Evolutionary conservation across 2,888 invertebrate species (phyloP).

Genomic region (Brachypalpus laphriformis): DNA sequence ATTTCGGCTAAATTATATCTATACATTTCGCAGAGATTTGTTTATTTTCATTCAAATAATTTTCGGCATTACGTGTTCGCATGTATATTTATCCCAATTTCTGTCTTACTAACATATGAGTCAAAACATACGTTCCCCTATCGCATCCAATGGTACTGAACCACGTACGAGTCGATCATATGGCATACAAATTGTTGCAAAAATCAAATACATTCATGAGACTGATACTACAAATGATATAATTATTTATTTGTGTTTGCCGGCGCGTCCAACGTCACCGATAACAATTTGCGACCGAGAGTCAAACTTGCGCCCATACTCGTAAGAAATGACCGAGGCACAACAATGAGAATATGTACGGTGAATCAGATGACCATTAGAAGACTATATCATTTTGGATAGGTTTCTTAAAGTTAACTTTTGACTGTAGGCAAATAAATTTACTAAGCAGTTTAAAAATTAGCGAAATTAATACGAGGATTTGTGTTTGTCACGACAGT

Average conservation of each 20-base stretch:
- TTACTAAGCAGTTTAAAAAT: too few species aligned
- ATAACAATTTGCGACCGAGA: constrained; percentile 10
- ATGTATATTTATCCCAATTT: background rate
- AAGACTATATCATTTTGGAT: too few species aligned
- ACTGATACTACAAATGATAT: background rate
- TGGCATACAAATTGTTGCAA: background rate
- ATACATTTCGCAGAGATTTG: constrained; percentile 1
- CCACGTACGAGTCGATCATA: constrained; percentile 11
- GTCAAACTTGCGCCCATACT: background rate
- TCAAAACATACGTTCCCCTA: constrained; percentile 8
- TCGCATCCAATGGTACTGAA: constrained; percentile 4
- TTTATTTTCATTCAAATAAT: constrained; percentile 3
- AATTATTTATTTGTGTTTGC: constrained; percentile 21
- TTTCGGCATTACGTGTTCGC: background rate
- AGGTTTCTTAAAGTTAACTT: too few species aligned
- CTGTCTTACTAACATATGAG: constrained; percentile 3
- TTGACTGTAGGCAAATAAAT: too few species aligned
- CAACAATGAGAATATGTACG: background rate
- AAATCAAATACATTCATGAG: constrained; percentile 1
- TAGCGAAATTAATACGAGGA: too few species aligned
- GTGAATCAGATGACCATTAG: background rate
- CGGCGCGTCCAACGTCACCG: background rate
- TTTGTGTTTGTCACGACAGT: too few species aligned
- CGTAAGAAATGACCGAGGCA: background rate
- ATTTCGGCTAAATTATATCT: background rate